These are phyloP conservation scores for Antechinus flavipes DNA, from an alignment of 2,113 vertebrate species.

Conservation along the genomic window DNA sequence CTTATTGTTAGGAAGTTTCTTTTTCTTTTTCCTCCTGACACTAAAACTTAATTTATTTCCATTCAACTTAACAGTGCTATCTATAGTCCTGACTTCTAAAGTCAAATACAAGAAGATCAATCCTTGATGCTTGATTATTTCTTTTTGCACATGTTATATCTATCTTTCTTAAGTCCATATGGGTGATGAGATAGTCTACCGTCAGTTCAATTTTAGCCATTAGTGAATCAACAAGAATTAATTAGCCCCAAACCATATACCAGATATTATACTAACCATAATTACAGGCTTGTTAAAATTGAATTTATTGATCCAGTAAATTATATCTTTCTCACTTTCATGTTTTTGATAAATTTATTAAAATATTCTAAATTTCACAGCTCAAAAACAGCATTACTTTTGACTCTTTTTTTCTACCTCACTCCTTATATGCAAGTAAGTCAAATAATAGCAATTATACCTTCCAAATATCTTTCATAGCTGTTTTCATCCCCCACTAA, in stretches of 20 bases:
- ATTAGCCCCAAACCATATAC: background rate
- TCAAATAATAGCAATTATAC: background rate
- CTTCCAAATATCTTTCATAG: background rate
- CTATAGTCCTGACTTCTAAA: background rate
- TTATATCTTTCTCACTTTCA: background rate
- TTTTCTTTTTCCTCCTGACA: background rate
- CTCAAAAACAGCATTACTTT: background rate
- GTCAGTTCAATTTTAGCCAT: background rate
- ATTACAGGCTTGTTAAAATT: background rate
- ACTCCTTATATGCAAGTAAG: background rate
- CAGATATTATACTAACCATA: rapidly evolving
- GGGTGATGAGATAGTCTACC: background rate
- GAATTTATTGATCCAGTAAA: background rate
- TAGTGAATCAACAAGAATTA: background rate
- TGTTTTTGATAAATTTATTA: background rate
- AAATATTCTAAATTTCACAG: background rate
- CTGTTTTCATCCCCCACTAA: background rate
- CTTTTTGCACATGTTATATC: background rate
- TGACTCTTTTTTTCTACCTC: background rate
- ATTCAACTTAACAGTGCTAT: background rate
- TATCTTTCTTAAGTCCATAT: background rate
- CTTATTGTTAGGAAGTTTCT: background rate
- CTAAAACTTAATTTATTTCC: background rate
- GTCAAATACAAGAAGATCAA: background rate
- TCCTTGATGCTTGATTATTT: background rate